Base-by-base conservation (phyloP, 1,140 invertebrate species). In the Sarcophaga bullata region DNA sequence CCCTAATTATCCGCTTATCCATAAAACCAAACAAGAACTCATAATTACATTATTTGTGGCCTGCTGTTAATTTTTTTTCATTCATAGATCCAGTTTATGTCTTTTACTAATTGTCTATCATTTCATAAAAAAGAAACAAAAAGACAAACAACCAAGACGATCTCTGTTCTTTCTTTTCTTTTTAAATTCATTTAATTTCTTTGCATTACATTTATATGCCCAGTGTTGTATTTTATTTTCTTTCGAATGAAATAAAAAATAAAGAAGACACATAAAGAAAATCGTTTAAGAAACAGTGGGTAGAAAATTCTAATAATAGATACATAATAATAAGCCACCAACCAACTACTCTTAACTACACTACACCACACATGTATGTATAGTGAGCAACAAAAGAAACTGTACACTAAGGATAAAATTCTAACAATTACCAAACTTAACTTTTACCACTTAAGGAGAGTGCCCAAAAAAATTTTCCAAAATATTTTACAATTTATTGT, bases 231-330 rank as follows among this genome's bases (percentile, higher is more conserved):
- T 37, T 37, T 37, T 37, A 37, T 37, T 37, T 37, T 1, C 25
- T 37, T 37, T 37, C 25, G 25, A 37, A 4, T 37, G 25, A 13
- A 58, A 58, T 13, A 58, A 58, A 58, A 13, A 13, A 15, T 4
- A 58, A 13, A 58, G 54, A 58, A 37, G 4, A 37, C 1, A n/a
- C 54, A 58, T 58, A 58, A 58, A 58, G n/a, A 58, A 58, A 58
- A 7, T 13, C 13, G 15, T n/a, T 58, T 58, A 13, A 7, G 17
- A 68, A n/a, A 68, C 62, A 68, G 62, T 68, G 62, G 62, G 62
- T 68, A 68, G n/a, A 25, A 68, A 25, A 68, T 68, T 68, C 62
- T 68, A 68, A 68, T 25, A 68, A 68, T 68, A 68, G 54, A 19
- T 68, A 68, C 25, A 68, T 68, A 68, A 68, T 68, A 68, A 68